A percentile compares a stretch with the other conserved stretches of the same genome.
Conservation (phyloP, 2,797 vertebrate species). For the Anas bahamensis region DNA sequence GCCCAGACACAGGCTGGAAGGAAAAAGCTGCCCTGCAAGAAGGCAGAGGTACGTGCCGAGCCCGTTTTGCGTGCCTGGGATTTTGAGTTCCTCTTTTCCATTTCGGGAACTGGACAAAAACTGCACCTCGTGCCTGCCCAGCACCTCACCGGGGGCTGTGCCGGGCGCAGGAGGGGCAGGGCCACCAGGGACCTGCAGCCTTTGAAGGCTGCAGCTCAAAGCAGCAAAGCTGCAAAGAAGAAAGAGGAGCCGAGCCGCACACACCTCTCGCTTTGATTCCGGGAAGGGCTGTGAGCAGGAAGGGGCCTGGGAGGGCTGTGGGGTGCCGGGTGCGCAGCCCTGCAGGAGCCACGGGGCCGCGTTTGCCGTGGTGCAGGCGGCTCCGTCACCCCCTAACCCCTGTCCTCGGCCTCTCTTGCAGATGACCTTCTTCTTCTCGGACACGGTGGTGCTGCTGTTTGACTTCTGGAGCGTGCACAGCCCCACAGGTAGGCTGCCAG, state of each 20-base stretch:
- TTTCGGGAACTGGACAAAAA: not conserved
- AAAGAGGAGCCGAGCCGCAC: not conserved
- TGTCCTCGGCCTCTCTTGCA: slow-evolving; percentile 66
- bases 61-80: not conserved
- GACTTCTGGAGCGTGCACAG: slow-evolving; percentile 91
- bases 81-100: not conserved
- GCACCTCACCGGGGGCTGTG: too few species aligned
- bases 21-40: not conserved
- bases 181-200: not conserved
- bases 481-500: slow-evolving; percentile 82
- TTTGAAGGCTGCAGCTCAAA: not conserved
- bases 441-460: slow-evolving; percentile 89
- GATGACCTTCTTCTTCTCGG: slow-evolving; percentile 91
- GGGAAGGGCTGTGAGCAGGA: not conserved
- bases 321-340: not conserved
- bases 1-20: not conserved
- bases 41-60: not conserved
- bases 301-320: not conserved
- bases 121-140: not conserved
- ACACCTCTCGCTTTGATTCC: not conserved
- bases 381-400: not conserved
- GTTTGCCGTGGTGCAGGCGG: not conserved
- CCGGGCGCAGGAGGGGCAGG: not conserved
- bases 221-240: not conserved
- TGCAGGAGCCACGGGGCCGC: not conserved